Conservation (phyloP, 1,140 invertebrate species). For the Nephotettix cincticeps region DNA sequence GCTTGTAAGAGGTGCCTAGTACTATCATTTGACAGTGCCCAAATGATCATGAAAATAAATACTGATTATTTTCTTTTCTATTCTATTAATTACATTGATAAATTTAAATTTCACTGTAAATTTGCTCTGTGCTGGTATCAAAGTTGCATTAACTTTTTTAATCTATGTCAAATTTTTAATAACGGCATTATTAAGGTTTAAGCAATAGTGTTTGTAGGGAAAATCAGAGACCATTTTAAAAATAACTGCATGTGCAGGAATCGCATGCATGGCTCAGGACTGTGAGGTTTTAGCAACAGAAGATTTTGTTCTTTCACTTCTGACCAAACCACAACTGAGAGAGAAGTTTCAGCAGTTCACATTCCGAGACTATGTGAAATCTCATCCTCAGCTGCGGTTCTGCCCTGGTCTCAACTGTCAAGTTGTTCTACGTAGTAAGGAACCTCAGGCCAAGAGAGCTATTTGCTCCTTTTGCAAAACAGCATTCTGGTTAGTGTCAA, state of each 20-base stretch:
- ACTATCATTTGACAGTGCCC: too few relatives aligned
- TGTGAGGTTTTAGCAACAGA: slow-evolving; percentile 92
- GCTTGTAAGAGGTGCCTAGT: too few relatives aligned
- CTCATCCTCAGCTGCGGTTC: slow-evolving; percentile 86
- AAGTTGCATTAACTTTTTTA: too few relatives aligned
- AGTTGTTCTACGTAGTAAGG: slow-evolving; percentile 75
- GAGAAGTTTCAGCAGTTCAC: slow-evolving; percentile 94
- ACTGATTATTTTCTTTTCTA: too few relatives aligned
- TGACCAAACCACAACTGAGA: slow-evolving; percentile 74
- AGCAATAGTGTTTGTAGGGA: too few relatives aligned
- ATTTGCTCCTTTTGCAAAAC: slow-evolving; percentile 77
- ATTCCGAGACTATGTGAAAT: slow-evolving; percentile 95
- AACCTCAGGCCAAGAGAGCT: slow-evolving; percentile 76
- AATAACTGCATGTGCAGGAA: slow-evolving; percentile 55
- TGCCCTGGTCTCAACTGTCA: slow-evolving; percentile 97
- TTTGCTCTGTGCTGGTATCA: too few relatives aligned
- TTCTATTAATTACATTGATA: too few relatives aligned
- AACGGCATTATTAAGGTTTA: too few relatives aligned
- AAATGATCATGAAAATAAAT: too few relatives aligned
- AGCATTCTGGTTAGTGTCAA: slow-evolving; percentile 73
- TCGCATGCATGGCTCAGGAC: slow-evolving; percentile 94
- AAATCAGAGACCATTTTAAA: background rate
- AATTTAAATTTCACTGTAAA: too few relatives aligned
- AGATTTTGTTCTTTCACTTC: slow-evolving; percentile 88
- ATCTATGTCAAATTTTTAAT: too few relatives aligned